Evolutionary conservation across 2,888 invertebrate species (phyloP), one percentile per base, ranked within the genome.

Genomic region (Amblyteles armatorius): DNA sequence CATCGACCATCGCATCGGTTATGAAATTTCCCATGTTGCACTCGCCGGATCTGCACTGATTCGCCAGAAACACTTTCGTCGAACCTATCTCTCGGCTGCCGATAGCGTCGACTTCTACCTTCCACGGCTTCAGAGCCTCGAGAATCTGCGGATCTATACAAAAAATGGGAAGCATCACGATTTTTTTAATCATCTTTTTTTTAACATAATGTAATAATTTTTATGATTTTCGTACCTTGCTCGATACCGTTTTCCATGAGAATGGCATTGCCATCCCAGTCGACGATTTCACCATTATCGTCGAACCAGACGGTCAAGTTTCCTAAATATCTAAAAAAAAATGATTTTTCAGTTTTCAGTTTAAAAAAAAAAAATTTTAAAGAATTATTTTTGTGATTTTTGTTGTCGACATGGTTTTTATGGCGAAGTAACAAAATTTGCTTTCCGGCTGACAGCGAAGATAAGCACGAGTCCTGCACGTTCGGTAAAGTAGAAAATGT

Each of bases 11-110:
- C 0, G 97, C 96, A 87, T 97, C 97, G 48, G 97, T 95, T 73
- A 97, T 94, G 36, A 97, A 95, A 91, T 96, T 96, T 36, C 97
- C 98, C 69, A 97, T 93, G 89, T 96, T 97, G 90, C 97, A 98
- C 92, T 98, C 97, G 0, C 90, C 90, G 11, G 94, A 94, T 0
- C 95, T 91, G 88, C 97, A 97, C 1, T 92, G 90, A 52, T 94
- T 95, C 1, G 95, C 94, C 52, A 98, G 91, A 16, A 94, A 92
- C 0, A 97, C 96, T 86, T 94, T 93, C 0, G 96, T 95, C 1
- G 86, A 87, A 0, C 97, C 97, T 3, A 97, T 90, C n/a, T 95
- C 93, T 82, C 94, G 92, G 0, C 94, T 94, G 0, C 96, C 96
- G 79, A 93, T 87, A 40, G 94, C 94, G 82, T 96, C 95, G 19